A percentile compares a stretch with the other conserved stretches of the same genome.
These are phyloP conservation scores for Helogale parvula DNA, from an alignment of 2,113 vertebrate species.

Conservation along the genomic window DNA sequence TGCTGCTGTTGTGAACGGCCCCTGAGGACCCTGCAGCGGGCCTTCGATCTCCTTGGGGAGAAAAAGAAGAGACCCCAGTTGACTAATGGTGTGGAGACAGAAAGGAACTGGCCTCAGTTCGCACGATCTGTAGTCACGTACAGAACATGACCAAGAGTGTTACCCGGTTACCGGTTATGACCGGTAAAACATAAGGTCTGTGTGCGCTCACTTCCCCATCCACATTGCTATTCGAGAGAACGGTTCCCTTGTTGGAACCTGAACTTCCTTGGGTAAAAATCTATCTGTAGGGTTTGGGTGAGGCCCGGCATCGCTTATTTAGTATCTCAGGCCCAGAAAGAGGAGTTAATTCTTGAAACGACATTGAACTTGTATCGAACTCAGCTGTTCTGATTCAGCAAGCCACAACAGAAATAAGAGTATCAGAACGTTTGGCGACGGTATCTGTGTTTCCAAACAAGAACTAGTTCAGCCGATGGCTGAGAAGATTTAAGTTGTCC, in stretches of 20 bases:
- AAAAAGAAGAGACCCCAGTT: constrained; percentile 90
- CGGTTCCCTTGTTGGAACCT: constrained; percentile 93
- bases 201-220: constrained; percentile 96
- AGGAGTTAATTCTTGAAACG: background rate
- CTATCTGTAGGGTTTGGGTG: background rate
- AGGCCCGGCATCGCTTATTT: background rate
- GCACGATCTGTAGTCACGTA: constrained; percentile 95
- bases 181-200: constrained; percentile 95
- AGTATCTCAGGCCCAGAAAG: background rate
- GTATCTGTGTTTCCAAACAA: background rate
- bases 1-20: constrained; percentile 93
- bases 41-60: constrained; percentile 88
- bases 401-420: background rate
- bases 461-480: background rate
- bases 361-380: background rate
- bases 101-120: constrained; percentile 84
- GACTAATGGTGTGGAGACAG: constrained; percentile 98
- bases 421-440: background rate
- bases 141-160: constrained; percentile 98
- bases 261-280: constrained; percentile 89
- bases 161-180: no score
- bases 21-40: constrained; percentile 90
- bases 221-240: constrained; percentile 94
- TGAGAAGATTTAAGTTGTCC: background rate
- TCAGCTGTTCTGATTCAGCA: background rate